These are phyloP conservation scores for Varecia variegata DNA, from an alignment of 2,797 vertebrate genomes.

Conservation along the genomic window DNA sequence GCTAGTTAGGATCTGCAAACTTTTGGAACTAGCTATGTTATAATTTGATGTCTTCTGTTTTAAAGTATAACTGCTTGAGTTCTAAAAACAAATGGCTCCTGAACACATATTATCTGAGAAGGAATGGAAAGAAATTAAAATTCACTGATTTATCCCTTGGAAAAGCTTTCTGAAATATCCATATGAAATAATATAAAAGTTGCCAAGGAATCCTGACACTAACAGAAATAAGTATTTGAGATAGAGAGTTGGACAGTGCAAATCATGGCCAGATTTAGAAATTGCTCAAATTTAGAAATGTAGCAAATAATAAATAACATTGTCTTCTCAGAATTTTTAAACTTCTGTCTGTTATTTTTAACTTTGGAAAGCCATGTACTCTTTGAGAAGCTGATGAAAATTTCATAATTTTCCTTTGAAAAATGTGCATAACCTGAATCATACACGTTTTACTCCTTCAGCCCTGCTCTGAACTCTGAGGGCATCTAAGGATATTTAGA, in stretches of 20 bases:
- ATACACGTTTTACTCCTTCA: neutral
- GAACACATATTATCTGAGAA: slow-evolving; percentile 6
- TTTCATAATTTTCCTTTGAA: neutral
- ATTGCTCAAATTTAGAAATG: slow-evolving; percentile 33
- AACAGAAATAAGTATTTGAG: neutral
- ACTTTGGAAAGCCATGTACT: neutral
- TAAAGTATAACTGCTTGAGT: slow-evolving; percentile 37
- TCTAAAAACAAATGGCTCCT: slow-evolving; percentile 34
- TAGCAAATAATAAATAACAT: slow-evolving; percentile 27
- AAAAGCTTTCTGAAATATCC: slow-evolving; percentile 30
- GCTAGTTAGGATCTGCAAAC: slow-evolving; percentile 6
- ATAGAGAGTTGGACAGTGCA: neutral
- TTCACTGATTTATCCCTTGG: neutral
- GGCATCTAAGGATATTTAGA: slow-evolving; percentile 12
- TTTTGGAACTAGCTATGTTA: slow-evolving; percentile 40
- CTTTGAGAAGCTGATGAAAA: neutral
- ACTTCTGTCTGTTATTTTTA: slow-evolving; percentile 11
- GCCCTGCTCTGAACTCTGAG: neutral
- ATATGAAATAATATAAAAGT: neutral
- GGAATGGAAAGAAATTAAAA: slow-evolving; percentile 27
- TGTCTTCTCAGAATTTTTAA: slow-evolving; percentile 9
- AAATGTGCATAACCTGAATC: neutral
- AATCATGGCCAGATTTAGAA: neutral
- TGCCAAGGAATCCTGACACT: neutral
- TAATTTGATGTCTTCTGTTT: slow-evolving; percentile 39